Conservation (phyloP, 2,797 vertebrate genomes). For the Pteronotus mesoamericanus region DNA sequence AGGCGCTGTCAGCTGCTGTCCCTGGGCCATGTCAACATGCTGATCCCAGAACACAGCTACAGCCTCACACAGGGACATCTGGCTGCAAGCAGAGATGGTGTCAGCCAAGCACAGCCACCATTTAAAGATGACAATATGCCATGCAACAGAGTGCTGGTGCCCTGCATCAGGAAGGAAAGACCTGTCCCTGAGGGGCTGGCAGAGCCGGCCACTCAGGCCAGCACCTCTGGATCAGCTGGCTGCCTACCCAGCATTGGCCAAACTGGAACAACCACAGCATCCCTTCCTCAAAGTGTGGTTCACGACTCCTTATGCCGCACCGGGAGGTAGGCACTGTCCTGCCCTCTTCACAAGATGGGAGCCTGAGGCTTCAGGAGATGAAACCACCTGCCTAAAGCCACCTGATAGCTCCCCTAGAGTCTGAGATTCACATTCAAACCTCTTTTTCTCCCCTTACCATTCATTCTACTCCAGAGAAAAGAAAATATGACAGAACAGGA, state of each 20-base stretch:
- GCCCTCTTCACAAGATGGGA: background rate
- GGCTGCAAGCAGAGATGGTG: background rate
- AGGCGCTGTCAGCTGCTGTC: background rate
- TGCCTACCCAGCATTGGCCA: background rate
- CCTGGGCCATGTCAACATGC: background rate
- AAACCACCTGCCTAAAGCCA: background rate
- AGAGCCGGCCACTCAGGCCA: background rate
- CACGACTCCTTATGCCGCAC: rapidly evolving
- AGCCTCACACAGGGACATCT: background rate
- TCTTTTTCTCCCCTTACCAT: background rate
- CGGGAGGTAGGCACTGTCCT: rapidly evolving
- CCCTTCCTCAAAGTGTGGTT: background rate
- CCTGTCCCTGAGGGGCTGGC: background rate
- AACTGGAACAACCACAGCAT: background rate
- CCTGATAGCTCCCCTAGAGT: background rate
- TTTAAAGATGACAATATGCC: background rate
- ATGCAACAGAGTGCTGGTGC: background rate
- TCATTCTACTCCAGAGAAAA: background rate
- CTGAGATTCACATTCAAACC: background rate
- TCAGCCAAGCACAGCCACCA: background rate
- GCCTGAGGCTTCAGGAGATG: background rate
- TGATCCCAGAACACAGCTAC: background rate
- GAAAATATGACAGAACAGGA: background rate
- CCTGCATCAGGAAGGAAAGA: background rate
- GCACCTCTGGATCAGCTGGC: background rate